Evolutionary conservation across 2,113 vertebrate species (phyloP).

Genomic region (Castor canadensis): DNA sequence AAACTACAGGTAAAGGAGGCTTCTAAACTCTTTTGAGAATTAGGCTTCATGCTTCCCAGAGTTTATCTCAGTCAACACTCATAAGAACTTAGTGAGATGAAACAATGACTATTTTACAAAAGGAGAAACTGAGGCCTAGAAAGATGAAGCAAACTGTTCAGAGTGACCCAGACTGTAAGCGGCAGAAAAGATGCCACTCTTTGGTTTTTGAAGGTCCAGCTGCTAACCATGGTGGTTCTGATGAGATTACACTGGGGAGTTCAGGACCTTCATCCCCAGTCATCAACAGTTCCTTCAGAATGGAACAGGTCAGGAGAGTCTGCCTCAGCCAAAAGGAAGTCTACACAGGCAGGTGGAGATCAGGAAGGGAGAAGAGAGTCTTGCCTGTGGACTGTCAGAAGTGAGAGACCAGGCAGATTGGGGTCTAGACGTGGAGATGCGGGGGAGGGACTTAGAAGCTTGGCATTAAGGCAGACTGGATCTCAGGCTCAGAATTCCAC

Average conservation of each 20-base stretch:
- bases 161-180: background rate
- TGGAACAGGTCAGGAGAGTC: background rate
- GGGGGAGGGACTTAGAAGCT: background rate
- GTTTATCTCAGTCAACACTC: background rate
- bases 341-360: no score
- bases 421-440: background rate
- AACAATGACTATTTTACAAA: background rate
- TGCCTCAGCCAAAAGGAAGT: background rate
- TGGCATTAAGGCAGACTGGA: no score
- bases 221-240: background rate
- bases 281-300: fast-evolving
- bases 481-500: background rate
- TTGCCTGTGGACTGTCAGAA: fast-evolving
- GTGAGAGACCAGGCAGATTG: fast-evolving
- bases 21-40: no score
- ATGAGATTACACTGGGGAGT: no score
- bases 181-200: fast-evolving
- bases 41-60: fast-evolving
- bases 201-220: background rate
- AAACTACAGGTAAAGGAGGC: background rate
- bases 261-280: no score
- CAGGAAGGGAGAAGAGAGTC: no score
- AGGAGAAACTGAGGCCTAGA: background rate
- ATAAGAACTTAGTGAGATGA: background rate
- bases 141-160: background rate